Evolutionary conservation across 2,888 invertebrate species (phyloP), one percentile per base, ranked within the genome.

Genomic region (Conus canariensis): DNA sequence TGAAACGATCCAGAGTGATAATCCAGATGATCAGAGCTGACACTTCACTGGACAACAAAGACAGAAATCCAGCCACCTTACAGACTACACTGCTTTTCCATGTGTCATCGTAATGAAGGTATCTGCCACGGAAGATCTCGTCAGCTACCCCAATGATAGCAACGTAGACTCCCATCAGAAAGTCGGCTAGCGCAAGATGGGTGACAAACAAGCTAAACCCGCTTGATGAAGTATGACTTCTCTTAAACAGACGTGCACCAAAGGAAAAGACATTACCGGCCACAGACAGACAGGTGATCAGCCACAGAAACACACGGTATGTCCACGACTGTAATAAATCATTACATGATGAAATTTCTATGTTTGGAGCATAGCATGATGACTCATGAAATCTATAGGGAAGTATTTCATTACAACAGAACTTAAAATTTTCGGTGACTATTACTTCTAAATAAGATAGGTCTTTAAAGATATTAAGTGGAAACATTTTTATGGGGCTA

Each of bases 1-100:
- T 96, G 93, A 97, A 97, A n/a, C 97, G 97, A 94, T 97, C 97
- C 96, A 97, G 97, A 0, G 97, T 97, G 89, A 97, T 97, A 91
- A 97, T 93, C 0, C 97, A 97, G 19, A 97, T 96, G 87, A 97
- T 97, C 91, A 97, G 94, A 3, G 97, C 97, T 0, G 97, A 97
- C 6, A 97, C 97, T 94, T 97, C 97, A 91, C 97, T 97, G 90
- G 97, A 97, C 59, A 94, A n/a, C 9, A 93, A 91, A 0, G 93
- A 91, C 56, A 94, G 80, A 25, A 92, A 88, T 16, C 94, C 94
- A 12, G 94, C 93, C 86, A 94, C 9, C 45, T 91, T 90, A 89
- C 94, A 94, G 12, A 87, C 82, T 6, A 25, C 59, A 30, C 93
- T 93, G 85, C 89, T 90, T 64, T 92, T 90, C 94, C 94, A 94